phyloP scores from a whole-genome alignment of 2,888 invertebrate species.

The Selenia dentaria region DNA sequence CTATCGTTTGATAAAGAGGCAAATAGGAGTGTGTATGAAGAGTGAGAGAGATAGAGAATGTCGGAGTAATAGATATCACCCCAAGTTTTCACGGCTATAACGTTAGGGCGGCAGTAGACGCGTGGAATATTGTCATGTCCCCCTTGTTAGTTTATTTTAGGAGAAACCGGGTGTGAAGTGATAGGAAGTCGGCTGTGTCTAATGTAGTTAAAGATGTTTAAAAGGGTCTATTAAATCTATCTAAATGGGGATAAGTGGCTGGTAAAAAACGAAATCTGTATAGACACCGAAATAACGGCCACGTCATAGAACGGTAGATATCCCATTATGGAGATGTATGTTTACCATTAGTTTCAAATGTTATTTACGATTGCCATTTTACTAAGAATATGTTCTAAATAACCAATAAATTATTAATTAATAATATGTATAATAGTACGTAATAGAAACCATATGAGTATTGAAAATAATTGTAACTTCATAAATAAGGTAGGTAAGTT shows the following conservation, averaged over 20 bases:
- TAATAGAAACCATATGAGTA: too few relatives aligned
- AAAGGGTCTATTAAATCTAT: constrained; percentile 23
- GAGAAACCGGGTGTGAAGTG: constrained; percentile 68
- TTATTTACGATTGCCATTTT: background rate
- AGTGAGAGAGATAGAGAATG: constrained; percentile 46
- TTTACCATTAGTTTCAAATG: background rate
- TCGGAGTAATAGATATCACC: constrained; percentile 59
- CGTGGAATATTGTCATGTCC: constrained; percentile 45
- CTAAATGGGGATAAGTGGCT: constrained; percentile 22
- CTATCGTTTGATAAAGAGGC: constrained; percentile 56
- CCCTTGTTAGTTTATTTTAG: constrained; percentile 54
- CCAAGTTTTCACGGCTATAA: constrained; percentile 62
- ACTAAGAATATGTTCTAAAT: too few relatives aligned
- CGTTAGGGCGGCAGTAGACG: constrained; percentile 57
- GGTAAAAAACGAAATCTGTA: constrained; percentile 16
- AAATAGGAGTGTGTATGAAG: constrained; percentile 22
- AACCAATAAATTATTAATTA: too few relatives aligned
- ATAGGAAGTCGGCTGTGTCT: constrained; percentile 65
- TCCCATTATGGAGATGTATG: background rate
- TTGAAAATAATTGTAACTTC: too few relatives aligned
- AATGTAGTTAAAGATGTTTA: constrained; percentile 42
- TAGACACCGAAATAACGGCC: constrained; percentile 4
- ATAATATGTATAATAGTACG: too few relatives aligned
- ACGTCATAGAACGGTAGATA: background rate
- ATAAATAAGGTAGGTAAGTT: too few relatives aligned